A percentile compares a stretch with the other conserved stretches of the same genome.
Conservation (phyloP, 2,797 vertebrate genomes). For the Anabas testudineus region DNA sequence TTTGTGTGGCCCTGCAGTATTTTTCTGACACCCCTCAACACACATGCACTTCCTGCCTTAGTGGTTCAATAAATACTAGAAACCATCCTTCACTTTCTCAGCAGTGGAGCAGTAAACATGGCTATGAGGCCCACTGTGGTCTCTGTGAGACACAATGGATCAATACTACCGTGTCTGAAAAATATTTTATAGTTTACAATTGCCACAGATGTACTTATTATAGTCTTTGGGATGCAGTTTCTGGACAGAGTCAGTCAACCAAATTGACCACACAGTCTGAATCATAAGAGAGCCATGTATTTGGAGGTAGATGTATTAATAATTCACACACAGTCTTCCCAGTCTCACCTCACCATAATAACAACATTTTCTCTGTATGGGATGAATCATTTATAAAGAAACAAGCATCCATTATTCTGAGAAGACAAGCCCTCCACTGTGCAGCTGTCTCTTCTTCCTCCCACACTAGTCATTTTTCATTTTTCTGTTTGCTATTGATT, state of each 20-base stretch:
- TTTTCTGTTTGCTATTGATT: constrained; percentile 16
- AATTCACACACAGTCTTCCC: constrained; percentile 44
- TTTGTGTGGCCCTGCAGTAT: not conserved
- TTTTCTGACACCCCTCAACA: not conserved
- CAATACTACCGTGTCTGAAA: constrained; percentile 24
- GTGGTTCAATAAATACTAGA: constrained; percentile 30
- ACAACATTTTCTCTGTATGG: constrained; percentile 20
- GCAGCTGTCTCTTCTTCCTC: constrained; percentile 22
- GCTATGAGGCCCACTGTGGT: not conserved
- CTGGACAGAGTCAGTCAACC: not conserved
- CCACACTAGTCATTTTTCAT: constrained; percentile 14
- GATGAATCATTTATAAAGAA: constrained; percentile 66
- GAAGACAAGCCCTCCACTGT: constrained; percentile 12
- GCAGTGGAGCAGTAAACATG: constrained; percentile 30
- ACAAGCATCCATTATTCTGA: constrained; percentile 22
- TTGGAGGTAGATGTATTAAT: constrained; percentile 41
- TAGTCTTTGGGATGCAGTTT: constrained; percentile 4
- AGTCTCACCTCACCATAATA: constrained; percentile 12
- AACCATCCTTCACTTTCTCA: constrained; percentile 29
- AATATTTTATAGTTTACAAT: constrained; percentile 32
- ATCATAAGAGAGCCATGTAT: constrained; percentile 23
- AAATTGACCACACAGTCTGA: constrained; percentile 3
- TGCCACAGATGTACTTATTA: not conserved
- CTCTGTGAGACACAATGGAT: constrained; percentile 36
- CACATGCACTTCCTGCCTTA: constrained; percentile 11